Conservation (phyloP, 2,888 invertebrate species). For the Enoplolaimus lenunculus region DNA sequence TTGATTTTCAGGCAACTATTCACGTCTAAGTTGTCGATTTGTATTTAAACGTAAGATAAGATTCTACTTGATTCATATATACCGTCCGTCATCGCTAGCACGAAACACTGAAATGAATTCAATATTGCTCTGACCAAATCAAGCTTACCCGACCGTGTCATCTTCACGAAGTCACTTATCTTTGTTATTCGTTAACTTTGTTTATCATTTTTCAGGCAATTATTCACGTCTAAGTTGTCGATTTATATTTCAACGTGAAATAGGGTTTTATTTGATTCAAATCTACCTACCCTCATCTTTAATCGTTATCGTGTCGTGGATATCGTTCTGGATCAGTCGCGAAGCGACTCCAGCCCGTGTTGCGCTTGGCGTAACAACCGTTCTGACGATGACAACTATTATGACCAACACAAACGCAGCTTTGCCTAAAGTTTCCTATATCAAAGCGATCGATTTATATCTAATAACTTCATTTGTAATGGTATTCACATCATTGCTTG, state of each 20-base stretch:
- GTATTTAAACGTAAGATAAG: constrained; percentile 39
- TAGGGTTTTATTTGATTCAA: constrained; percentile 41
- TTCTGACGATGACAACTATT: constrained; percentile 55
- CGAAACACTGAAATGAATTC: constrained; percentile 38
- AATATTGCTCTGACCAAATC: constrained; percentile 38
- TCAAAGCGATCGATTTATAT: constrained; percentile 92
- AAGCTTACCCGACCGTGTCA: too few species aligned
- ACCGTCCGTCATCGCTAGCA: constrained; percentile 40
- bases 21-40: constrained; percentile 38
- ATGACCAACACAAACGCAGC: constrained; percentile 87
- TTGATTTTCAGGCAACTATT: constrained; percentile 41
- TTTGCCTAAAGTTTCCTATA: constrained; percentile 92
- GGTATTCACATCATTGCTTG: constrained; percentile 92
- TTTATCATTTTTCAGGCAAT: constrained; percentile 38
- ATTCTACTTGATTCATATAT: constrained; percentile 41
- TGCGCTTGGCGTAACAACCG: constrained; percentile 33
- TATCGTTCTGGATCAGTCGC: constrained; percentile 38
- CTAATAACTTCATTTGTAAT: constrained; percentile 95
- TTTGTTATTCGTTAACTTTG: too few species aligned
- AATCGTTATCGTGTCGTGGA: constrained; percentile 39
- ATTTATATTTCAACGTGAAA: constrained; percentile 37
- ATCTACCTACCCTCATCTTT: constrained; percentile 40
- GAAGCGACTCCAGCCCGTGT: constrained; percentile 34
- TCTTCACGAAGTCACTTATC: too few species aligned
- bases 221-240: constrained; percentile 41